phyloP scores from a whole-genome alignment of 2,113 vertebrate genomes.

The Panurus biarmicus region DNA sequence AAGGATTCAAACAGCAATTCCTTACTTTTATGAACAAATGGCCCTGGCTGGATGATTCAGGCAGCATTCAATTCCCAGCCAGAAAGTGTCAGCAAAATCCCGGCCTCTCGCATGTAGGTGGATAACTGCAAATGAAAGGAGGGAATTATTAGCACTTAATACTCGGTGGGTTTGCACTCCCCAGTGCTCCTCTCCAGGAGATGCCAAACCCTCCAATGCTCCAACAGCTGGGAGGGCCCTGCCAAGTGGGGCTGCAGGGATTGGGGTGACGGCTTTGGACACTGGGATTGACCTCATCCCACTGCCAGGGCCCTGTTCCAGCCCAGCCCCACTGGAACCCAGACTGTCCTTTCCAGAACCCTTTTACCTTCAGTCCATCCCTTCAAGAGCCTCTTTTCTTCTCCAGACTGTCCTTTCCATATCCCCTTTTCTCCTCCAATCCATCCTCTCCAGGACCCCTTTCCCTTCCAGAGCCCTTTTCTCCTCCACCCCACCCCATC shows the following conservation, averaged over 20 bases:
- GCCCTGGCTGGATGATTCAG: constrained; percentile 57
- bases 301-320: neutral
- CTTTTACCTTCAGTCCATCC: neutral
- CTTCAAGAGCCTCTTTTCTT: too few relatives aligned
- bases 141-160: constrained; percentile 49
- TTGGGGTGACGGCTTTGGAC: fast-evolving
- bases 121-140: constrained; percentile 45
- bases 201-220: neutral
- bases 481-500: neutral
- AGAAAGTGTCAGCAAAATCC: constrained; percentile 52
- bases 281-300: fast-evolving
- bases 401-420: neutral
- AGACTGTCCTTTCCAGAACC: neutral
- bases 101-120: constrained; percentile 3
- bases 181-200: neutral
- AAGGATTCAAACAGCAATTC: constrained; percentile 47
- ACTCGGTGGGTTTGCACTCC: neutral
- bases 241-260: neutral
- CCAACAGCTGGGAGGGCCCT: neutral
- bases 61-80: constrained; percentile 36
- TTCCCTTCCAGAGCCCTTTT: neutral
- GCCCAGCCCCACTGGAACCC: neutral
- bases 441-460: neutral
- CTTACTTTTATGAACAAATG: constrained; percentile 56
- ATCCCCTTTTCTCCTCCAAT: neutral